Evolutionary conservation across 2,113 vertebrate genomes (phyloP).

Genomic region (Deroptyus accipitrinus): DNA sequence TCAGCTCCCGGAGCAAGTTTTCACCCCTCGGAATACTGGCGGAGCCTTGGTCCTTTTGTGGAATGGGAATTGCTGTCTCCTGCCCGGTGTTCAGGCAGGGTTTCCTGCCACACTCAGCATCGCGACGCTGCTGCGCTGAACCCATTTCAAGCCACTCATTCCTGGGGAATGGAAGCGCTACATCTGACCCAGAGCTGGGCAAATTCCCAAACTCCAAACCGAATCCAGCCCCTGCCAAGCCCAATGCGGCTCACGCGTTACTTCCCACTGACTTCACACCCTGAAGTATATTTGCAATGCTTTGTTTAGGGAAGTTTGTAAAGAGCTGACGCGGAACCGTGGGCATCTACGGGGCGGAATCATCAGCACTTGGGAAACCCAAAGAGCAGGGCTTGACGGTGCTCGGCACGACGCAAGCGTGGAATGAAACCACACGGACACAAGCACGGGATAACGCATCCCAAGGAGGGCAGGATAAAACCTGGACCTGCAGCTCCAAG

Average conservation of each 20-base stretch:
- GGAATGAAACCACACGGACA: background rate
- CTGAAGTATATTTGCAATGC: background rate
- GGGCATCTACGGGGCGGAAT: rapidly evolving
- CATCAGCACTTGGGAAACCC: background rate
- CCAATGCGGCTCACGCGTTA: rapidly evolving
- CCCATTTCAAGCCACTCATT: background rate
- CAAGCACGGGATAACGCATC: background rate
- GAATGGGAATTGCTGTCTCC: background rate
- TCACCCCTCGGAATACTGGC: background rate
- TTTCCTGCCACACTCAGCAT: background rate
- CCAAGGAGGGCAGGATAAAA: background rate
- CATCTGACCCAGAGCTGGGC: background rate
- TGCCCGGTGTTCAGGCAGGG: background rate
- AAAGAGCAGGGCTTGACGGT: background rate
- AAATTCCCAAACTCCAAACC: background rate
- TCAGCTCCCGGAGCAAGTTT: rapidly evolving
- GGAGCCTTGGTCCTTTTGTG: rapidly evolving
- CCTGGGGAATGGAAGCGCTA: background rate
- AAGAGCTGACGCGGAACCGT: background rate
- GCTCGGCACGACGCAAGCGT: rapidly evolving
- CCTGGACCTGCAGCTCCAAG: background rate
- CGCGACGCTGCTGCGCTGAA: background rate
- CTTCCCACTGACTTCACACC: background rate
- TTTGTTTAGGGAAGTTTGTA: background rate
- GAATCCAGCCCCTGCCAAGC: background rate